Percentiles rank a stretch among this genome's conserved stretches.
phyloP scores from a whole-genome alignment of 2,888 invertebrate species.

The Volucella inflata region DNA sequence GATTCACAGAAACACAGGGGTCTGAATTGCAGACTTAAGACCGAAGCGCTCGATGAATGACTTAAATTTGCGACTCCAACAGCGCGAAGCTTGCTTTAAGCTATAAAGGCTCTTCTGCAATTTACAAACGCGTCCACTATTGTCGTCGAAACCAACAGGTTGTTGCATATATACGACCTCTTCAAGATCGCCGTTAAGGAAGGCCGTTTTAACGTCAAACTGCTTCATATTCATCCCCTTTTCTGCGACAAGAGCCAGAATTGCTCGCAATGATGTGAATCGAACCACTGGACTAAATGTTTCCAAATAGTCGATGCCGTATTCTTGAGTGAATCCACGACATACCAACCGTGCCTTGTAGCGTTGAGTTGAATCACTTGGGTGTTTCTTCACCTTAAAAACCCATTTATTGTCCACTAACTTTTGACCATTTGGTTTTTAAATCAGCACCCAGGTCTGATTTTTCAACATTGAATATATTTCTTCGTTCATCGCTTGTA shows the following conservation, averaged over 20 bases:
- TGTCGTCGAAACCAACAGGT: constrained; percentile 11
- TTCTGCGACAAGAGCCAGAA: constrained; percentile 23
- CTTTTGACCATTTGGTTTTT: constrained; percentile 27
- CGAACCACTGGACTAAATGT: too few species aligned
- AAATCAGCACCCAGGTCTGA: constrained; percentile 28
- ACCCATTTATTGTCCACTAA: constrained; percentile 26
- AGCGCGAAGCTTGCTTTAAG: constrained; percentile 19
- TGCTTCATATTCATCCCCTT: constrained; percentile 41
- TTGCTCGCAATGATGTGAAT: constrained; percentile 21
- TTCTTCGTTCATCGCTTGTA: constrained; percentile 33
- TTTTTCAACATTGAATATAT: constrained; percentile 18
- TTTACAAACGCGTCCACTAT: constrained; percentile 16
- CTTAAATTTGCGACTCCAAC: constrained; percentile 71
- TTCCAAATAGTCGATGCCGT: background rate
- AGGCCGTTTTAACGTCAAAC: constrained; percentile 36
- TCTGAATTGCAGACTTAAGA: constrained; percentile 59
- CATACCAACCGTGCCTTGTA: constrained; percentile 41
- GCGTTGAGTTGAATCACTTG: constrained; percentile 9
- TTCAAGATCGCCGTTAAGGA: constrained; percentile 22
- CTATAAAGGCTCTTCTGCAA: constrained; percentile 15
- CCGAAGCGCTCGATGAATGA: constrained; percentile 69
- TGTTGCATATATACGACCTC: constrained; percentile 24
- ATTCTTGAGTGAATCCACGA: constrained; percentile 77
- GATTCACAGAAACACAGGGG: constrained; percentile 72
- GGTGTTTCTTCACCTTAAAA: constrained; percentile 18